Conservation (phyloP, 1,140 invertebrate species). For the Nasonia giraulti region DNA sequence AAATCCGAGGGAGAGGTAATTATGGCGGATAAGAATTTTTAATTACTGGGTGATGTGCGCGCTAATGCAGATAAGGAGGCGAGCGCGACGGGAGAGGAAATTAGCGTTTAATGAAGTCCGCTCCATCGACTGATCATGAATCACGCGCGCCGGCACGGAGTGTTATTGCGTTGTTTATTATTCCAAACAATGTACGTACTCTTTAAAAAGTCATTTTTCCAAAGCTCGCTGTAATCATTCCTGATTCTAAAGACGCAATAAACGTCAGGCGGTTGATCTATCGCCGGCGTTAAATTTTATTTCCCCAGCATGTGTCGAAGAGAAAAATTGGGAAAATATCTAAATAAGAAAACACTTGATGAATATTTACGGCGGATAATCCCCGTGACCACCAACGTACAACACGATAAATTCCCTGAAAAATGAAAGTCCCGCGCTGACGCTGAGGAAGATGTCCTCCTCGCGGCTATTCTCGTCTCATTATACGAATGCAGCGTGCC, state of each 20-base stretch:
- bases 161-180: background rate
- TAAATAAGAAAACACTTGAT: background rate
- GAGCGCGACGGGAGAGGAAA: background rate
- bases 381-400: background rate
- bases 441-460: background rate
- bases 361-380: conserved; percentile 24
- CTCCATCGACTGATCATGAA: background rate
- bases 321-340: conserved; percentile 7
- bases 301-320: background rate
- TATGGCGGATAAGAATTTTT: background rate
- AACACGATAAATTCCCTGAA: background rate
- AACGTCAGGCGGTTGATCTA: conserved; percentile 5
- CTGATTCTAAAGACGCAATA: conserved; percentile 2
- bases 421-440: background rate
- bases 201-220: background rate
- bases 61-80: background rate
- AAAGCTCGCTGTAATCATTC: background rate
- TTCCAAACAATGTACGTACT: background rate
- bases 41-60: background rate
- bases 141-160: background rate
- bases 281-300: conserved; percentile 3
- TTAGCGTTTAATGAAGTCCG: conserved; percentile 1
- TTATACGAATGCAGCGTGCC: background rate
- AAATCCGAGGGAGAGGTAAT: background rate
- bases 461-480: background rate